These are phyloP conservation scores for Falco peregrinus DNA, from an alignment of 2,797 vertebrate species.

Conservation along the genomic window DNA sequence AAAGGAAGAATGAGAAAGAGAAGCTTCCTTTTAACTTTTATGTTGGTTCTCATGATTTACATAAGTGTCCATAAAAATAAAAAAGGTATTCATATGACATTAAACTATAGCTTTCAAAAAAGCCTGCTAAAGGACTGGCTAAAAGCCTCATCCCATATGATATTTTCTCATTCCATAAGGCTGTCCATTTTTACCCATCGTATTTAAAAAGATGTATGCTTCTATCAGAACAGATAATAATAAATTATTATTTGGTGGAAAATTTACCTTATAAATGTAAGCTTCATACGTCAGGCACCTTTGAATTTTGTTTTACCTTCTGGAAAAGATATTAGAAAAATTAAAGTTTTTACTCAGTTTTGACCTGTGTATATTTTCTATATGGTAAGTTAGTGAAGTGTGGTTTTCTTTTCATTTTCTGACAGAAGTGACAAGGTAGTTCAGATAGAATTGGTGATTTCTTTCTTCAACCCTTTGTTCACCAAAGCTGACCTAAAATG, in stretches of 20 bases:
- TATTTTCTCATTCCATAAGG: neutral
- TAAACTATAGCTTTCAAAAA: neutral
- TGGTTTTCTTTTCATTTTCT: neutral
- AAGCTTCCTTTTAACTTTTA: neutral
- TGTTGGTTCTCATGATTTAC: neutral
- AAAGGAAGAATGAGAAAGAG: neutral
- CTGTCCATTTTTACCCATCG: neutral
- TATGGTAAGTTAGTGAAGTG: neutral
- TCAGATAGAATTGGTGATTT: neutral
- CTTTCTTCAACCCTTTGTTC: neutral
- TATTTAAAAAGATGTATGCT: neutral
- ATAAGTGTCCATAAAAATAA: neutral
- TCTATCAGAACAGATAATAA: neutral
- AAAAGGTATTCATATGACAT: neutral
- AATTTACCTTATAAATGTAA: neutral
- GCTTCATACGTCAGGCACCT: neutral
- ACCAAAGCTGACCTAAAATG: neutral
- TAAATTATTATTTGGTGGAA: neutral
- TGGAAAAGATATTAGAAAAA: neutral
- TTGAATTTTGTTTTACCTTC: neutral
- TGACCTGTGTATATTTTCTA: neutral
- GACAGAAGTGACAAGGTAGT: neutral
- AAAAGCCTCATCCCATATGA: neutral
- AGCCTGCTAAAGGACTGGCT: neutral
- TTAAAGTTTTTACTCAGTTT: neutral